Evolutionary conservation across 2,113 vertebrate species (phyloP), one percentile per base, ranked within the genome.

Genomic region (Guaruba guarouba): DNA sequence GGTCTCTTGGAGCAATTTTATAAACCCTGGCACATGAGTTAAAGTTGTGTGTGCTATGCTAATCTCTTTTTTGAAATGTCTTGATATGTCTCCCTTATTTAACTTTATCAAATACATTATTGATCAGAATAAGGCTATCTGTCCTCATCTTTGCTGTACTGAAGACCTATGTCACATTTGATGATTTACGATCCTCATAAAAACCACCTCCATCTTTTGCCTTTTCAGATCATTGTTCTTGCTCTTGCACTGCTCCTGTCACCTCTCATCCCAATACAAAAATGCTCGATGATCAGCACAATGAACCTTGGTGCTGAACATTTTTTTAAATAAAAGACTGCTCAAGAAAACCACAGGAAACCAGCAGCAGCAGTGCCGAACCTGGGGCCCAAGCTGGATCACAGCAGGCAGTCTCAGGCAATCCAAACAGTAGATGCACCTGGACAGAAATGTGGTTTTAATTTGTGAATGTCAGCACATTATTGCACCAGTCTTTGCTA

Each of bases 211-310:
- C 17, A 48, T 66, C 16, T 77, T 90, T 51, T 49, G 5, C 62
- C 62, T 79, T 91, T 86, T 82, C 39, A 59, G 7, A 29, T 54
- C 52, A 82, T 49, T 52, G 9, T 48, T 87, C 59, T 90, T 92
- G 29, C 20, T 86, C 25, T 25, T 88, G 33, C 17, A 43, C 24
- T 82, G 14, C 25, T 88, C 52, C 48, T 64, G 39, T 41, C 59
- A 51, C 24, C 17, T 81, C 28, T 69, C 44, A 73, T 31, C 7
- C 14, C 49, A 68, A 39, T 7, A 57, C 2, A 68, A 54, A 89
- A 44, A 5, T 7, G 13, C 16, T 74, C 0, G 2, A 0, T n/a
- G 22, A 59, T 44, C 29, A 28, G 6, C 4, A 1, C 15, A 3
- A 83, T 37, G 54, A 59, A 89, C 9, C 24, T 92, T 61, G 13